Base-by-base conservation (phyloP, 2,888 invertebrate genomes). In the Penaeus monodon region DNA sequence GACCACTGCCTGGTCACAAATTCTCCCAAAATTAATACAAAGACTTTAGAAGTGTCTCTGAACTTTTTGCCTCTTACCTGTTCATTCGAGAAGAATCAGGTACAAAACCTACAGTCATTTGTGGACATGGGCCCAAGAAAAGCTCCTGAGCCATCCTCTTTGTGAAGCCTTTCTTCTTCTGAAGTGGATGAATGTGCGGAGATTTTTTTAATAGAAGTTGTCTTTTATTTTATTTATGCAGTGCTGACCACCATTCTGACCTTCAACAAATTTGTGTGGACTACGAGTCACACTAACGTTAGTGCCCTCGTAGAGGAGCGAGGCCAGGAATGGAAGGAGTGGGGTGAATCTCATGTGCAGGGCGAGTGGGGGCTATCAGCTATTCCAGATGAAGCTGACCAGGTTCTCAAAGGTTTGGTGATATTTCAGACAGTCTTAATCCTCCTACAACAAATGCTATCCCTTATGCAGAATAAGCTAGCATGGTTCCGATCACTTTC, bases 131-230 rank as follows among this genome's bases (percentile, higher is more conserved):
- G 93, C 0, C n/a, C 94, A 94, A 88, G 93, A 93, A 84, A 92
- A 92, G 68, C 91, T 94, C 4, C 91, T 94, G 0, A 93, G 94
- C 1, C 94, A 94, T 92, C 94, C 94, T 0, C 91, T 94, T 78
- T 92, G 94, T 7, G 94, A 94, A 91, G 94, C 94, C 88, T 94
- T 94, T 90, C 91, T 94, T 0, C 93, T 92, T 88, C 91, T 94
- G 12, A 94, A 94, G 92, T 94, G 94, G 94, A 93, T 93, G 87
- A 94, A 93, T 6, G 91, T 94, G 22, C 91, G 93, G 63, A 93
- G 93, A 65, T 94, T 94, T 94, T 94, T 91, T 94, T 94, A 85
- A 92, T 93, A 1, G 93, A 94, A 20, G 93, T 94, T 88, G 92
- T 92, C 20, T 91, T 94, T 20, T 94, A 94, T 90, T 92, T 93